A percentile compares a stretch with the other conserved stretches of the same genome.
These are phyloP conservation scores for Pyrgilauda ruficollis DNA, from an alignment of 2,113 vertebrate genomes.

Conservation along the genomic window DNA sequence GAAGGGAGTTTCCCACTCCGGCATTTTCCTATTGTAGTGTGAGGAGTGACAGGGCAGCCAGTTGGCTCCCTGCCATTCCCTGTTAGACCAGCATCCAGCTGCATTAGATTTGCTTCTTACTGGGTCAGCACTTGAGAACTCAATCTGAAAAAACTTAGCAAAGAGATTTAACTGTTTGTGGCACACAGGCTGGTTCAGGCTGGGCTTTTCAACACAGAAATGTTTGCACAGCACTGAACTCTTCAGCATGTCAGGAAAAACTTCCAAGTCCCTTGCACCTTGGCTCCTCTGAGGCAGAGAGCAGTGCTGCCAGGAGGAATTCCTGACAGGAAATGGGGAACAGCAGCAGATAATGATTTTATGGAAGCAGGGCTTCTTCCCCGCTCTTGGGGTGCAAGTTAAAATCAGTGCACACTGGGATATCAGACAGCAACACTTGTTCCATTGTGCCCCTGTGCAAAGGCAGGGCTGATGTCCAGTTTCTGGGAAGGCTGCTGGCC, in stretches of 20 bases:
- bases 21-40: neutral
- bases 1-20: constrained; percentile 16
- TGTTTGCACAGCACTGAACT: neutral
- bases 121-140: constrained; percentile 10
- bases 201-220: neutral
- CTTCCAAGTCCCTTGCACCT: neutral
- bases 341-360: neutral
- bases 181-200: neutral
- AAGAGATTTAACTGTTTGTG: neutral
- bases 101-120: neutral
- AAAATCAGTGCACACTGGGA: fast-evolving
- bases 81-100: neutral
- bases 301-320: fast-evolving
- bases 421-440: neutral
- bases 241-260: fast-evolving
- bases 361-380: neutral
- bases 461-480: fast-evolving
- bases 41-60: neutral
- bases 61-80: neutral
- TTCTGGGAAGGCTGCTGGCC: neutral
- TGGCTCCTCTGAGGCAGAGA: neutral
- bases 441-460: fast-evolving
- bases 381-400: fast-evolving
- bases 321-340: neutral
- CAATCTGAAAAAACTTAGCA: neutral